Evolutionary conservation across 2,888 invertebrate genomes (phyloP).

Genomic region (Craniophora ligustri): DNA sequence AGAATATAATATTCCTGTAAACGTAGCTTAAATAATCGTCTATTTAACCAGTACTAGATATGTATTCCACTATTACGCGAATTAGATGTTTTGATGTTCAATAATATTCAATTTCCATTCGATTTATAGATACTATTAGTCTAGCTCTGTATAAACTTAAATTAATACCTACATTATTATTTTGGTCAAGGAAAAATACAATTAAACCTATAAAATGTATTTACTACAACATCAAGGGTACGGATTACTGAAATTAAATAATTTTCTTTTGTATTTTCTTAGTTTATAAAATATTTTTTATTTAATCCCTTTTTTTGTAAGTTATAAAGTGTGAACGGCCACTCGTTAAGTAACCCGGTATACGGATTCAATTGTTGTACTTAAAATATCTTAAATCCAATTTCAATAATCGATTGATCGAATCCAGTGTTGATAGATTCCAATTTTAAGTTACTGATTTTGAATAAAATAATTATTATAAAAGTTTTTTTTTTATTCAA

Average conservation of each 20-base stretch:
- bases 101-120: neutral
- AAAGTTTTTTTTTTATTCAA: slow-evolving; percentile 41
- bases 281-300: slow-evolving; percentile 54
- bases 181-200: slow-evolving; percentile 9
- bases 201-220: slow-evolving; percentile 26
- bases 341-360: slow-evolving; percentile 45
- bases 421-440: slow-evolving; percentile 28
- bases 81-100: slow-evolving; percentile 13
- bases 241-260: slow-evolving; percentile 41
- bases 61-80: slow-evolving; percentile 3
- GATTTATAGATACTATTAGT: neutral
- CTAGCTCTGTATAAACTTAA: slow-evolving; percentile 4
- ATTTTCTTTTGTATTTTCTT: slow-evolving; percentile 57
- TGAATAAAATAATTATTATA: slow-evolving; percentile 45
- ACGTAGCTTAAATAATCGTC: slow-evolving; percentile 32
- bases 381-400: slow-evolving; percentile 65
- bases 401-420: slow-evolving; percentile 29
- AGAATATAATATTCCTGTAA: slow-evolving; percentile 12
- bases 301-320: slow-evolving; percentile 58
- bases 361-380: slow-evolving; percentile 64
- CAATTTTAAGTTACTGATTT: slow-evolving; percentile 38
- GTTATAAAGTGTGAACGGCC: slow-evolving; percentile 59
- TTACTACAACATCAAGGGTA: slow-evolving; percentile 47
- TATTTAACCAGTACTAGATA: slow-evolving; percentile 17
- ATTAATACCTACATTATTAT: slow-evolving; percentile 15